Base-by-base conservation (phyloP, 2,888 invertebrate genomes). In the Geophilus truncorum region DNA sequence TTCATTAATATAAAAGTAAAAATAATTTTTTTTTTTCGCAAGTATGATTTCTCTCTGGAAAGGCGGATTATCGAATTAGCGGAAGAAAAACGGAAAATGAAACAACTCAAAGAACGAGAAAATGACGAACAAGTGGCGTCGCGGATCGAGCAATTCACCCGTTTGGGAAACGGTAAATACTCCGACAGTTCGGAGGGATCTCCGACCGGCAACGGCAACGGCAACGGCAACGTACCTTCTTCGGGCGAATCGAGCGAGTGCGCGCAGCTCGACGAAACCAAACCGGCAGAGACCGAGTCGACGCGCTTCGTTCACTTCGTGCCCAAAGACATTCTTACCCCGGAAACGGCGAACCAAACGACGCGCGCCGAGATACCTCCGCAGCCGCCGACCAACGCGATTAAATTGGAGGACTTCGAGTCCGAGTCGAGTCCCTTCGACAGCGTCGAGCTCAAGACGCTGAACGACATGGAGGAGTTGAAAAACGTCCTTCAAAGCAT, bases 351-450 rank as follows among this genome's bases (percentile, higher is more conserved):
- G 4, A 34, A 21, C 4, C n/a, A 25, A 7, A 30, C 28, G 10
- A 10, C 21, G 34, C 57, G 9, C 32, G 77, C 12, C 70, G 34
- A 25, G 81, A 80, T 18, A 77, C 79, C 9, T 81, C 80, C 21
- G 75, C 78, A 34, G 70, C 28, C 30, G 25, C 28, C 23, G 3
- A 36, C 51, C 0, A 57, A 51, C 32, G 77, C 77, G n/a, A 81
- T 88, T 80, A 87, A 88, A 83, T 83, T 90, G 85, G 92, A 92
- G 83, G 96, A 96, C 87, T 97, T 97, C 89, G 96, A 96, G 87
- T 92, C 93, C 86, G 95, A 95, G 86, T 94, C 94, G 80, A 95
- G 94, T 86, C 96, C 96, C 0, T 97, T 97, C 88, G 96, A 97
- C 88, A 95, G 94, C 88, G 92, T 95, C 88, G 96, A 95, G 88